A percentile compares a stretch with the other conserved stretches of the same genome.
These are phyloP conservation scores for Leptopilina myrica DNA, from an alignment of 2,888 invertebrate species.

Conservation along the genomic window DNA sequence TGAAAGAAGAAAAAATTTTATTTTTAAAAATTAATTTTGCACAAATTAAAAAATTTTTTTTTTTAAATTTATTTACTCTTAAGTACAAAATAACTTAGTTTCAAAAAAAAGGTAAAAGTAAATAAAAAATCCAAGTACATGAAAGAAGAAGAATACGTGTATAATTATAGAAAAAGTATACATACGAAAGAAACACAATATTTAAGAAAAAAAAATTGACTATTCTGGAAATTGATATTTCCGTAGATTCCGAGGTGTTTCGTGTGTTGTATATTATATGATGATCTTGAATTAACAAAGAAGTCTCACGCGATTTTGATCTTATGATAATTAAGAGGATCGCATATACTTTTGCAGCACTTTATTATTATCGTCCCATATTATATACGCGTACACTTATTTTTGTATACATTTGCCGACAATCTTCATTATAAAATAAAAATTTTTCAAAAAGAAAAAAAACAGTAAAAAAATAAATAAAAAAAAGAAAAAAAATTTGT, in stretches of 20 bases:
- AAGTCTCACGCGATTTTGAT: conserved; percentile 33
- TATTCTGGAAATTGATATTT: conserved; percentile 3
- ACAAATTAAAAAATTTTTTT: no score
- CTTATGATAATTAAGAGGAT: conserved; percentile 18
- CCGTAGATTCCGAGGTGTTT: background rate
- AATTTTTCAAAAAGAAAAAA: background rate
- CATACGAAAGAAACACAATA: no score
- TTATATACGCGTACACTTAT: background rate
- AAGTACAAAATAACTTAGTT: no score
- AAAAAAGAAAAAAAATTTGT: background rate
- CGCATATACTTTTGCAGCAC: conserved; percentile 7
- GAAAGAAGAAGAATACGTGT: no score
- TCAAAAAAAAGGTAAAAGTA: no score
- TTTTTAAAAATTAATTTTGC: no score
- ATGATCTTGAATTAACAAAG: conserved; percentile 30
- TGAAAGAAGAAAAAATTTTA: no score
- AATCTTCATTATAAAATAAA: background rate
- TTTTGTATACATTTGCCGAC: background rate
- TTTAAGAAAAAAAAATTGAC: background rate
- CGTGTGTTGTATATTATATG: background rate
- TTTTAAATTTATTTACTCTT: no score
- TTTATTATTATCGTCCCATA: conserved; percentile 1
- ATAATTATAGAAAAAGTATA: background rate
- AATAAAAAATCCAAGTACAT: no score
- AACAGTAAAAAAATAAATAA: background rate